Evolutionary conservation across 2,797 vertebrate genomes (phyloP).

Genomic region (Cynodonichthys magdalenae): DNA sequence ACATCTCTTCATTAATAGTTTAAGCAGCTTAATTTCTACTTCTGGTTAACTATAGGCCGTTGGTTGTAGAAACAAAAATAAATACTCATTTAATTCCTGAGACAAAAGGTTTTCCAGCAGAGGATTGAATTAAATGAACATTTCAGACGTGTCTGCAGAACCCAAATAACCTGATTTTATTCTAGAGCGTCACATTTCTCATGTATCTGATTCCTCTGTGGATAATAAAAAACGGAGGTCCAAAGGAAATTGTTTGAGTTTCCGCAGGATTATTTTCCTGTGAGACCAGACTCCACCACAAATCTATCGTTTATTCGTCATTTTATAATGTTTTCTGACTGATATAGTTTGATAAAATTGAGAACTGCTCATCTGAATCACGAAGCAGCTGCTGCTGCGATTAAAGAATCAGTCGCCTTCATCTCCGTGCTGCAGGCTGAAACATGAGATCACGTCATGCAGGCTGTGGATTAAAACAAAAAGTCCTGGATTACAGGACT

Average conservation of each 20-base stretch:
- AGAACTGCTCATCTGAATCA: not conserved
- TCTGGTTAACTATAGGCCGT: no score
- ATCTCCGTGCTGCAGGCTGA: constrained; percentile 12
- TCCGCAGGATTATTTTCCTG: not conserved
- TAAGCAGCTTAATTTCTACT: no score
- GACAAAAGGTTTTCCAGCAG: not conserved
- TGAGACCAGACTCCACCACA: not conserved
- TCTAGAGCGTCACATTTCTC: not conserved
- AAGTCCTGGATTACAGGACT: constrained; percentile 72
- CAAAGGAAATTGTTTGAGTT: not conserved
- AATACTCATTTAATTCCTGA: not conserved
- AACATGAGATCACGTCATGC: constrained; percentile 40
- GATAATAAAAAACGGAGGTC: not conserved
- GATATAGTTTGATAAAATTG: not conserved
- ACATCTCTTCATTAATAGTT: no score
- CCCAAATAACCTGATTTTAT: constrained; percentile 1
- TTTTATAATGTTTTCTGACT: not conserved
- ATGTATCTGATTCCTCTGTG: not conserved
- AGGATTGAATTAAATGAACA: not conserved
- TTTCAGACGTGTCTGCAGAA: not conserved
- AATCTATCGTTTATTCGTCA: not conserved
- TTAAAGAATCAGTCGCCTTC: constrained; percentile 29
- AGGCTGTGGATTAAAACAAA: constrained; percentile 63
- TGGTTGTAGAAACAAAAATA: no score
- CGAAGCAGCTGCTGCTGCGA: constrained; percentile 7